Evolutionary conservation across 2,888 invertebrate species (phyloP), one percentile per base, ranked within the genome.

Genomic region (Imbricaverruca yamaguchii): DNA sequence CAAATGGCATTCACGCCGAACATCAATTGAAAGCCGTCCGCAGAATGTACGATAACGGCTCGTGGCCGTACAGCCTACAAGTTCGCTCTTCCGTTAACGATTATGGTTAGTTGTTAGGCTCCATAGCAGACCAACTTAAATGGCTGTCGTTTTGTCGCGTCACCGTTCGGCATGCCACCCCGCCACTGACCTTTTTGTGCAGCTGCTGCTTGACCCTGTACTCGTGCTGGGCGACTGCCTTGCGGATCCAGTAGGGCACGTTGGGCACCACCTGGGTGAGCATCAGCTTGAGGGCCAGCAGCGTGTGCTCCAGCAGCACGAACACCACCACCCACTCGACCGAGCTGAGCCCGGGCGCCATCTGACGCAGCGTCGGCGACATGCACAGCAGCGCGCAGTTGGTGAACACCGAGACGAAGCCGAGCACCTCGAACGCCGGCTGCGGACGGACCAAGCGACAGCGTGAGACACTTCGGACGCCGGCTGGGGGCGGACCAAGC

Each of bases 381-480:
- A 93, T 88, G 84, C 91, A 92, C 69, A 93, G 88, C 80, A 93
- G 87, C 0, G 92, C 92, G 86, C 92, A 92, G 87, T 93, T 93
- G 81, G 93, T 93, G 85, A 93, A 89, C 83, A 93, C 91, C 0
- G 91, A 91, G 84, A 93, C 88, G 1, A 90, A 89, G 63, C 91
- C 91, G 82, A 93, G 89, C 61, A 92, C 89, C 86, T 92, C 91
- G 87, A 92, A 92, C 8, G 91, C 90, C 84, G 89, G 87, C 91
- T 91, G 53, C n/a, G 57, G 59, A 13, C 0, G 15, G 23, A 57
- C 23, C 56, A 53, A 15, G 61, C 18, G 53, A 23, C n/a, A 23
- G 67, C 12, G 18, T 8, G 61, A 12, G 23, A n/a, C n/a, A n/a
- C n/a, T n/a, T n/a, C n/a, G n/a, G n/a, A n/a, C n/a, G n/a, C n/a